Evolutionary conservation across 92 coral and sea anemone species (phyloP), one percentile per base, ranked within the genome.

Genomic region (Plumapathes pennacea): DNA sequence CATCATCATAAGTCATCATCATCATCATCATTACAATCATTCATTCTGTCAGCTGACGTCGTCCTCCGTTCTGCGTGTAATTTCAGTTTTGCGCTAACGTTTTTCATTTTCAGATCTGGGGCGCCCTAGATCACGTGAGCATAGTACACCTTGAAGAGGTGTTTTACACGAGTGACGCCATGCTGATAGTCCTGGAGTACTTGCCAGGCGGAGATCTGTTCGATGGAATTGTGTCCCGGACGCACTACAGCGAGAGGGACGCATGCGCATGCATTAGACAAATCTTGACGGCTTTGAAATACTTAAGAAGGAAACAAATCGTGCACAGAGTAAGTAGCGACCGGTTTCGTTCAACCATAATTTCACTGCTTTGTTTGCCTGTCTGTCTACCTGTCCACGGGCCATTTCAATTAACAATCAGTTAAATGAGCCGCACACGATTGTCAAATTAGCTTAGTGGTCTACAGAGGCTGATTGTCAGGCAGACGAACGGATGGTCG

Each of bases 171-270:
- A 82, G 78, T 9, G 80, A 59, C 1, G 47, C 67, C 39, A 62
- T 90, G 26, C 74, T 78, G 2, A 76, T 90, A 32, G 97, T 90
- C 10, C 69, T 90, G 38, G 97, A 90, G 57, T 90, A 90, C 53
- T 82, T 90, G 0, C 95, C 95, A 20, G 97, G 97, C 5, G 97
- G 97, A n/a, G 97, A 90, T 52, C 79, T 90, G 64, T 90, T 90
- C 52, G 97, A 90, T 53, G 97, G 97, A 11, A 71, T 90, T 44
- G 95, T 90, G 25, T 69, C 95, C 15, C 80, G 97, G 57, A 81
- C 84, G 8, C 80, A 67, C 48, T 90, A 76, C 86, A 86, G 95
- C 15, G 97, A 90, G 43, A 90, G 82, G 55, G 95, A 90, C 67
- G 95, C 95, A 14, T 90, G 97, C 62, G 78, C 89, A 5, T 83